Conservation (phyloP, 2,888 invertebrate species). For the Pristionchus mayeri region DNA sequence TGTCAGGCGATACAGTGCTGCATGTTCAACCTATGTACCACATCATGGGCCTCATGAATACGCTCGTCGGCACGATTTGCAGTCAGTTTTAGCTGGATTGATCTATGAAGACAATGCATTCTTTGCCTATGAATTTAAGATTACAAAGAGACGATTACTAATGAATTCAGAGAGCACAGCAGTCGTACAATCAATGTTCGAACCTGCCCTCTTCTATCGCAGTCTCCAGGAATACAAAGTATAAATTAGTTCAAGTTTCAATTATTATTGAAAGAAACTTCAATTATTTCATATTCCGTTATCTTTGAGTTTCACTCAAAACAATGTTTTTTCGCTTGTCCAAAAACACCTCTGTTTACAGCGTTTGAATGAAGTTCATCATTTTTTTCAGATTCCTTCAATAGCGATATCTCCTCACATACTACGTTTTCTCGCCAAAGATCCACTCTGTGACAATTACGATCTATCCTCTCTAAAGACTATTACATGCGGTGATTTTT, state of each 20-base stretch:
- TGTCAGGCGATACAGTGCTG: no score
- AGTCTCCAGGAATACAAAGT: constrained; percentile 50
- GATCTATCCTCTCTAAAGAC: constrained; percentile 82
- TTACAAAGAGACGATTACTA: no score
- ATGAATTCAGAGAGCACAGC: constrained; percentile 57
- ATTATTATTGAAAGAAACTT: no score
- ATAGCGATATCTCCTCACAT: constrained; percentile 87
- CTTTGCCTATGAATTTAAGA: no score
- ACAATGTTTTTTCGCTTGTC: no score
- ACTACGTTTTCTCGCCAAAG: constrained; percentile 84
- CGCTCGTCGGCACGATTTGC: neutral
- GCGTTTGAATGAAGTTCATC: no score
- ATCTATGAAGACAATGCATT: no score
- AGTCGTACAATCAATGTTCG: constrained; percentile 69
- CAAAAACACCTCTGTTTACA: no score
- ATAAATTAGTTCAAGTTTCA: no score
- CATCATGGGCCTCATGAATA: constrained; percentile 68
- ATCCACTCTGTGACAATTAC: constrained; percentile 84
- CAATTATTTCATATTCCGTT: no score
- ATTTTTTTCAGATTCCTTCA: constrained; percentile 55
- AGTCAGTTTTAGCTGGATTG: neutral
- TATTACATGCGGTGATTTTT: constrained; percentile 5
- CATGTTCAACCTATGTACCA: constrained; percentile 75
- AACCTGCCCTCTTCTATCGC: constrained; percentile 65
- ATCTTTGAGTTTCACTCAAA: no score